These are phyloP conservation scores for Trissoscelio sp. DNA, from an alignment of 2,888 invertebrate genomes.

Conservation along the genomic window DNA sequence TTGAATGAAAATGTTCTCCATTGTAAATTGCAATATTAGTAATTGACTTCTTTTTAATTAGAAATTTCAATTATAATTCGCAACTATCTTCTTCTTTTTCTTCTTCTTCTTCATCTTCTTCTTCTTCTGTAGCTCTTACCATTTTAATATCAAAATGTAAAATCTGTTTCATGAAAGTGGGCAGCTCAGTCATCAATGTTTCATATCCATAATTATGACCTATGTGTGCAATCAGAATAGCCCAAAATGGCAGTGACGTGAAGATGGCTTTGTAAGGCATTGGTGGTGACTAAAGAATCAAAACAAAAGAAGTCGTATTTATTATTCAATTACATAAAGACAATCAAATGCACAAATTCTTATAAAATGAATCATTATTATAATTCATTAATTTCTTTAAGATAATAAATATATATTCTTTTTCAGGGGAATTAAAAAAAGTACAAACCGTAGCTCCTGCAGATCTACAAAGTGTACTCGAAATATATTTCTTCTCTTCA, in stretches of 20 bases:
- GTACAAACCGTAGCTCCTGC: no score
- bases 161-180: conserved; percentile 95
- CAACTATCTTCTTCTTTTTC: no score
- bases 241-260: conserved; percentile 86
- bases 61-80: no score
- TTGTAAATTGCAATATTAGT: no score
- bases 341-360: conserved; percentile 9
- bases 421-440: no score
- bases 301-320: conserved; percentile 27
- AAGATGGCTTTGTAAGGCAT: conserved; percentile 88
- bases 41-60: no score
- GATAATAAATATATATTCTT: no score
- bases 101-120: no score
- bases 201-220: conserved; percentile 96
- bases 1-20: no score
- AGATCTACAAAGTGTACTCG: no score
- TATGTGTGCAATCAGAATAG: conserved; percentile 94
- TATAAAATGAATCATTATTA: conserved; percentile 37
- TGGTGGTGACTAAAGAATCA: conserved; percentile 88
- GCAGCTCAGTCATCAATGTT: conserved; percentile 94
- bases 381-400: no score
- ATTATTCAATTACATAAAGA: conserved; percentile 5
- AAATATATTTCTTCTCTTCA: no score
- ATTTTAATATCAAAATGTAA: conserved; percentile 92
- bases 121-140: conserved; percentile 84